Base-by-base conservation (phyloP, 2,113 vertebrate genomes). In the Ciconia boyciana region DNA sequence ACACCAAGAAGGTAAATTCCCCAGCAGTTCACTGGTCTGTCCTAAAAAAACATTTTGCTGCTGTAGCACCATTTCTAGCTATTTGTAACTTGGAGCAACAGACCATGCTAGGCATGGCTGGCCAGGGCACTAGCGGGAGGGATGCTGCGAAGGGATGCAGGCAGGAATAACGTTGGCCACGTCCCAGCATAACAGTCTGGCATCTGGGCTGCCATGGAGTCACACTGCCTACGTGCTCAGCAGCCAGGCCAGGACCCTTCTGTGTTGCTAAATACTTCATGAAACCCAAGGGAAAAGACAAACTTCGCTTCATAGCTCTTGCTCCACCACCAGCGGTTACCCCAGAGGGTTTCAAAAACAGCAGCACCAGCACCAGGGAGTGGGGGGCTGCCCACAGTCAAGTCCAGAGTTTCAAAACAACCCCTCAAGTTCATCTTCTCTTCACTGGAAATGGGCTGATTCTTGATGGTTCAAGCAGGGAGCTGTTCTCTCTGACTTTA, bases 281-380 rank as follows among this genome's bases (percentile, higher is more conserved):
- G 13, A 89, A 78, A 62, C 16, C 5, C 52, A 46, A 62, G 19
- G 13, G 5, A 62, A 89, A 81, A 57, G 7, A 32, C 7, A 74
- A 36, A n/a, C 5, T 44, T 57, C 55, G 1, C 12, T 66, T 68
- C 21, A 7, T 14, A 62, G 64, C 4, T 87, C 43, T 62, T 2
- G 7, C 12, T 86, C 29, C 17, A 57, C 5, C 24, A 39, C 3
- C 26, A 41, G 24, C 11, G 3, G 7, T 78, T 78, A 55, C 10
- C 32, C 32, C 31, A 36, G 16, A 69, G 7, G 2, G 31, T 57
- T 9, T 84, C 57, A 55, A 51, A 61, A 20, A 34, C 39, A 32
- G 11, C 7, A 76, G 5, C 1, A 2, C 4, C 7, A 60, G 51
- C 24, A 19, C 5, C 0, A 0, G 19, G 16, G 28, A 28, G 14